Conservation (phyloP, 2,888 invertebrate genomes). For the Drosophila mettleri region DNA sequence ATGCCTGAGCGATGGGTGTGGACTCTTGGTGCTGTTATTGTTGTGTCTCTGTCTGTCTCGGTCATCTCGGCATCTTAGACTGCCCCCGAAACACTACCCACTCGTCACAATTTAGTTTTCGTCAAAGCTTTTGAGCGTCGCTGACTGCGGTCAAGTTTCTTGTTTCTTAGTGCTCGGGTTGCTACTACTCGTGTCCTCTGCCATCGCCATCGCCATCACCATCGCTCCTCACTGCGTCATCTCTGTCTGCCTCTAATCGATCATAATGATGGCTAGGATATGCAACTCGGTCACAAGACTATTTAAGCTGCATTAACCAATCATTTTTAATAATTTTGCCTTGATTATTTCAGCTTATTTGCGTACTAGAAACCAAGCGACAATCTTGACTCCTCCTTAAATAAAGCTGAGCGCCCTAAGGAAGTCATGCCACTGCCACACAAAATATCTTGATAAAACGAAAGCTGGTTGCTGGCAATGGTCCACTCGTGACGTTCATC, state of each 20-base stretch:
- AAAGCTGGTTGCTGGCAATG: no score
- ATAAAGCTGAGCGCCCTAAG: no score
- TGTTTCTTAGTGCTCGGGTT: conserved; percentile 1
- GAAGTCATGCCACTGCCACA: no score
- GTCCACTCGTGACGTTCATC: no score
- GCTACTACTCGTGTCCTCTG: neutral
- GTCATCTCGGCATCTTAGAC: neutral
- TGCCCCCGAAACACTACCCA: neutral
- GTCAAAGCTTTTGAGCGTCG: conserved; percentile 5
- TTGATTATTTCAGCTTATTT: no score
- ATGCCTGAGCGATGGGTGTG: neutral
- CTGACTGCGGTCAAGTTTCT: conserved; percentile 11
- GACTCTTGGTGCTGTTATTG: neutral
- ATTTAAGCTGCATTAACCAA: neutral
- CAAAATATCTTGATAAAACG: no score
- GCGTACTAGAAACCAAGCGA: no score
- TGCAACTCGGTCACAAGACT: no score
- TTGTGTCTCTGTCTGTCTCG: conserved; percentile 1
- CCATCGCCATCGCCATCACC: neutral
- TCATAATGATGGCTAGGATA: neutral
- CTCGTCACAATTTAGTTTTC: conserved; percentile 2
- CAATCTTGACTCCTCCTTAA: no score
- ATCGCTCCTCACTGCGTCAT: neutral
- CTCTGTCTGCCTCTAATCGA: neutral
- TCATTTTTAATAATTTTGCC: no score